Percentiles rank a stretch among this genome's conserved stretches.
phyloP scores from a whole-genome alignment of 2,797 vertebrate species.

The Lepus oiostolus region DNA sequence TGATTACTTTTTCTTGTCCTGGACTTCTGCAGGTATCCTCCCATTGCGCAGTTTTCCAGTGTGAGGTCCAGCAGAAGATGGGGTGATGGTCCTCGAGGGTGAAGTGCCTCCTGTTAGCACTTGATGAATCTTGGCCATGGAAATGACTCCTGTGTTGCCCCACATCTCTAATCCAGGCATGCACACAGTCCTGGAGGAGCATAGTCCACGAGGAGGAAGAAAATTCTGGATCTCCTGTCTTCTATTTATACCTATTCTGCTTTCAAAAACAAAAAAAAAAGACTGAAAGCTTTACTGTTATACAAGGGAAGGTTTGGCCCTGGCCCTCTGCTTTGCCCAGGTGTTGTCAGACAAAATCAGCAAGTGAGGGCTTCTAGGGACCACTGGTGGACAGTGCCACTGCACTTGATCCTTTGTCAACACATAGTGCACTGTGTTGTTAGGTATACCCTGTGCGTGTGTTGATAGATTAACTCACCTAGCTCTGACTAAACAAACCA shows the following conservation, averaged over 20 bases:
- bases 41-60: background rate
- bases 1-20: background rate
- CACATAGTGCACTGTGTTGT: background rate
- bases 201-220: accelerated
- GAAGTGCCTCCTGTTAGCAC: accelerated
- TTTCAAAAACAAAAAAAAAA: background rate
- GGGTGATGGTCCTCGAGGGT: background rate
- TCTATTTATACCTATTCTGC: background rate
- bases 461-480: background rate
- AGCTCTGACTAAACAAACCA: background rate
- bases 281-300: background rate
- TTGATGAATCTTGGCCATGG: background rate
- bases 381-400: accelerated
- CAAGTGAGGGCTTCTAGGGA: accelerated
- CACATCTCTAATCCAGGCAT: background rate
- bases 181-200: background rate
- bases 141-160: accelerated
- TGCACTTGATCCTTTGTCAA: background rate
- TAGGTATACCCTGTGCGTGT: background rate
- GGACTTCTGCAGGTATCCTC: background rate
- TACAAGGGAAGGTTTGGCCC: background rate
- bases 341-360: too few relatives aligned
- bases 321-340: accelerated
- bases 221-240: background rate
- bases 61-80: background rate